A percentile compares a stretch with the other conserved stretches of the same genome.
Evolutionary conservation across 2,888 invertebrate genomes (phyloP).

Genomic region (Limnephilus auricula): DNA sequence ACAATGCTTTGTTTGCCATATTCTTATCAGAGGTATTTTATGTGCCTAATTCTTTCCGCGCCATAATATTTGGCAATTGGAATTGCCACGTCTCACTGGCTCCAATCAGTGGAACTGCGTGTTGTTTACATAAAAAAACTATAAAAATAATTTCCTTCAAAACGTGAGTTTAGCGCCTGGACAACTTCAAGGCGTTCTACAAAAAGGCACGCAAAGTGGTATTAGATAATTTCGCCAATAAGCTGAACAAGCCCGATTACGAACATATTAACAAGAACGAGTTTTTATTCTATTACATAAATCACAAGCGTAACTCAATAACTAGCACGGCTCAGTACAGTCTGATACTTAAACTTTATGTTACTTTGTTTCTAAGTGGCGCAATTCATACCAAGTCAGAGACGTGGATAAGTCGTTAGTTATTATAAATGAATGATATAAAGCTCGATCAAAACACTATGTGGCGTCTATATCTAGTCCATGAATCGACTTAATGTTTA

Average conservation of each 20-base stretch:
- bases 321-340: neutral
- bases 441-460: neutral
- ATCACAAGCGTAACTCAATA: neutral
- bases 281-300: constrained; percentile 14
- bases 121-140: neutral
- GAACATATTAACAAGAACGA: neutral
- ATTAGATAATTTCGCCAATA: neutral
- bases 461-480: neutral
- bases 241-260: neutral
- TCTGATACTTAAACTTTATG: neutral
- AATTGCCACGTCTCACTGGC: neutral
- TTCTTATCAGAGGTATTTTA: neutral
- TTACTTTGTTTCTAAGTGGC: neutral
- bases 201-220: constrained; percentile 12
- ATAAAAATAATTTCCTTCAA: neutral
- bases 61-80: neutral
- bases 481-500: neutral
- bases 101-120: neutral
- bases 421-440: neutral
- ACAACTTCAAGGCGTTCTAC: neutral
- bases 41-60: neutral
- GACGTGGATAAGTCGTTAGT: neutral
- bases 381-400: neutral
- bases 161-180: neutral
- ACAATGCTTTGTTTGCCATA: no score